Percentiles rank a stretch among this genome's conserved stretches.
Conservation (phyloP, 2,113 vertebrate species). For the Lichenostomus cassidix region DNA sequence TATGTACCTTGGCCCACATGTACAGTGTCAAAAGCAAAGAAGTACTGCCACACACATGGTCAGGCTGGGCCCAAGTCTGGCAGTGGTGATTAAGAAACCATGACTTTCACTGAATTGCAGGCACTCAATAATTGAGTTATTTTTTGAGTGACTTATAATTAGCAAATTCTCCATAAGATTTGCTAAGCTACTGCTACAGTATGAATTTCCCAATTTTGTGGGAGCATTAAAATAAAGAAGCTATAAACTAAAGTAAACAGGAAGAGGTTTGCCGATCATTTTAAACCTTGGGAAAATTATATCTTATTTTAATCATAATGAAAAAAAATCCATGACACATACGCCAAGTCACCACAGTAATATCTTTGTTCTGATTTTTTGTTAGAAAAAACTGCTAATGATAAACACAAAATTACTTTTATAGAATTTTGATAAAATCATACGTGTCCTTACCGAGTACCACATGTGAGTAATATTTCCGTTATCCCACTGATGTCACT, state of each 20-base stretch:
- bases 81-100: neutral
- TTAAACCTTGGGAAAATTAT: neutral
- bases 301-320: neutral
- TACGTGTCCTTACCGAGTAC: neutral
- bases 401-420: neutral
- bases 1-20: neutral
- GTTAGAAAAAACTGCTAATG: neutral
- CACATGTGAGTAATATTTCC: conserved; percentile 64
- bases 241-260: neutral
- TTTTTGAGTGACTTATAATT: neutral
- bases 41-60: neutral
- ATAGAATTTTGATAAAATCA: conserved; percentile 22
- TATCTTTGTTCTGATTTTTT: neutral
- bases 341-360: neutral
- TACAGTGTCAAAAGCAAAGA: neutral
- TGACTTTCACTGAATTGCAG: neutral
- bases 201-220: neutral
- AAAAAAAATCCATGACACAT: neutral
- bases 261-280: neutral
- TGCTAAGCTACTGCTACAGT: neutral
- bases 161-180: neutral
- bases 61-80: neutral
- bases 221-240: neutral
- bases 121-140: neutral
- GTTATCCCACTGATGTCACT: conserved; percentile 68